Percentiles rank a stretch among this genome's conserved stretches.
phyloP scores from a whole-genome alignment of 2,888 invertebrate genomes.

The Caenorhabditis doughertyi region DNA sequence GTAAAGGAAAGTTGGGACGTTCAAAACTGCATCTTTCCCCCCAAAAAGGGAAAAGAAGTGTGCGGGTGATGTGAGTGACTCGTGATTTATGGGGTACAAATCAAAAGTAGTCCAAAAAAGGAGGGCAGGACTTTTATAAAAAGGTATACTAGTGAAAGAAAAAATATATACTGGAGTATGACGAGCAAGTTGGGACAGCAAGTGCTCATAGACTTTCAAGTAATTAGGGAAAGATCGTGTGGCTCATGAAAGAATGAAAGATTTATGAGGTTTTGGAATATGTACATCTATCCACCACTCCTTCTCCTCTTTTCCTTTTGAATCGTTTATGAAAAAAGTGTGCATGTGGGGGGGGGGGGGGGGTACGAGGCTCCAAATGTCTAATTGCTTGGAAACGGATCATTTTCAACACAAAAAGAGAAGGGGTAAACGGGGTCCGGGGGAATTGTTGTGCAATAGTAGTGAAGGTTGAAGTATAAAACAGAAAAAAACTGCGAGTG shows the following conservation, averaged over 20 bases:
- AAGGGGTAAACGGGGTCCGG: too few relatives aligned
- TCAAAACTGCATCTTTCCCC: too few relatives aligned
- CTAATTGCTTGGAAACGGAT: slow-evolving; percentile 47
- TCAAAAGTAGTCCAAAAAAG: neutral
- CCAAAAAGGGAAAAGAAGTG: slow-evolving; percentile 9
- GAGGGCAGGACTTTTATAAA: neutral
- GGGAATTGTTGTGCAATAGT: too few relatives aligned
- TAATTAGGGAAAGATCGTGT: neutral
- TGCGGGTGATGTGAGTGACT: slow-evolving; percentile 33
- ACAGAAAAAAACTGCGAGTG: too few relatives aligned
- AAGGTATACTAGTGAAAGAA: slow-evolving; percentile 29
- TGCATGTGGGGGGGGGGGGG: neutral
- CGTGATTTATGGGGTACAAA: slow-evolving; percentile 53
- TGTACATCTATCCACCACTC: neutral
- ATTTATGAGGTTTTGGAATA: slow-evolving; percentile 29
- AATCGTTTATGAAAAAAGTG: slow-evolving; percentile 43
- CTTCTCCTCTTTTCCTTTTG: neutral
- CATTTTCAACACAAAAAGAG: too few relatives aligned
- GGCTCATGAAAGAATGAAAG: neutral
- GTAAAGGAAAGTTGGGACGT: too few relatives aligned
- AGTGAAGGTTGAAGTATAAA: too few relatives aligned
- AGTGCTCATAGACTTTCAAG: too few relatives aligned
- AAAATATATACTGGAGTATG: neutral
- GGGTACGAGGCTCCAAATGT: neutral
- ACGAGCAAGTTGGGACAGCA: too few relatives aligned